A percentile compares a stretch with the other conserved stretches of the same genome.
phyloP scores from a whole-genome alignment of 2,797 vertebrate species.

The Galagoides demidoff region DNA sequence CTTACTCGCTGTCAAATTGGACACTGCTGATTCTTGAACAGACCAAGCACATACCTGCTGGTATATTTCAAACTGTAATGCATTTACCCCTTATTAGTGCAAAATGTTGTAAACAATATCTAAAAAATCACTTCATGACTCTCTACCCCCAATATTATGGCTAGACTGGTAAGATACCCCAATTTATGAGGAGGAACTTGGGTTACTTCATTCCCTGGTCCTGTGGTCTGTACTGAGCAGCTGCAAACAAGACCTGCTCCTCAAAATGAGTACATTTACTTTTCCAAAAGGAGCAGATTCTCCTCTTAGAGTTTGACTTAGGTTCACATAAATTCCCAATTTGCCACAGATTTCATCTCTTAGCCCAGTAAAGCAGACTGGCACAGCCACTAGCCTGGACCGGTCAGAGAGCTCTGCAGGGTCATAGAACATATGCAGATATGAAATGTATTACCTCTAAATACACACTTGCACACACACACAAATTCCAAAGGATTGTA shows the following conservation, averaged over 20 bases:
- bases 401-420: background rate
- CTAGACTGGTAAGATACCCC: background rate
- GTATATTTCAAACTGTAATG: background rate
- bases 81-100: background rate
- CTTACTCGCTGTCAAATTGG: background rate
- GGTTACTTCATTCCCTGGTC: background rate
- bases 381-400: background rate
- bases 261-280: background rate
- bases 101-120: background rate
- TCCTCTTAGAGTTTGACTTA: background rate
- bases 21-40: background rate
- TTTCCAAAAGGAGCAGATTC: background rate
- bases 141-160: background rate
- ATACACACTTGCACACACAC: background rate
- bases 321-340: background rate
- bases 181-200: background rate
- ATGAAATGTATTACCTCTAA: conserved; percentile 11
- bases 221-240: background rate
- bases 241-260: background rate
- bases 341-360: background rate
- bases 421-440: background rate
- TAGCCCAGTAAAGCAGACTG: background rate
- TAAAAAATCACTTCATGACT: background rate
- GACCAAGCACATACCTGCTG: background rate
- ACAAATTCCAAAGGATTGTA: background rate